Base-by-base conservation (phyloP, 2,113 vertebrate species). In the Xyrauchen texanus region DNA sequence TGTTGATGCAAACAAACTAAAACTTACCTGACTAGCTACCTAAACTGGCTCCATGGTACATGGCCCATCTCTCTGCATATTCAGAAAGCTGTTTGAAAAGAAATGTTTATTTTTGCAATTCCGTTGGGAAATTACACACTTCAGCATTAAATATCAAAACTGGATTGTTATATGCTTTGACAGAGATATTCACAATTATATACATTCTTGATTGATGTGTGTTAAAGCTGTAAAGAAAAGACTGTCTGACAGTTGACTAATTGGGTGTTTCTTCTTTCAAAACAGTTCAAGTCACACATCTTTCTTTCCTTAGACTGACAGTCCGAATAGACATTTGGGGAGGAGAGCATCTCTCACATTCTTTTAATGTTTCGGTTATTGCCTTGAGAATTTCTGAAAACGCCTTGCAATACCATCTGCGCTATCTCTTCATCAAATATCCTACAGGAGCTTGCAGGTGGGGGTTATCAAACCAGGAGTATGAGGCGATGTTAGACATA, bases 351-450 rank as follows among this genome's bases (percentile, higher is more conserved):
- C 78, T 77, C 78, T 80, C 44, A 82, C 64, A 84, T 87, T 81
- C 72, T 83, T 87, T 88, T 89, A 80, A 83, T 87, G 82, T 89
- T 87, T 82, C 82, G 77, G 80, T 85, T 84, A 85, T 88, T 68
- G 85, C 84, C 81, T 84, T 77, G 80, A 91, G 86, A 86, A 82
- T 85, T 87, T 83, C 76, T 53, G 62, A 10, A 76, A 55, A 86
- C 84, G 76, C 66, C 74, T 64, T 21, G 60, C 46, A 60, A 81
- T 53, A 44, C 85, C 90, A 90, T 91, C 88, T 89, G 88, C 81
- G 81, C 87, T 91, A 92, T 93, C 92, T 90, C 90, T 88, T 88
- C 78, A 90, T 93, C 91, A 91, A 90, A 89, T 91, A 91, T 93
- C 88, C 90, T 89, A 86, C 83, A 83, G 87, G 77, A 83, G 47